Conservation (phyloP, 2,797 vertebrate genomes). For the Sternarchorhynchus goeldii region DNA sequence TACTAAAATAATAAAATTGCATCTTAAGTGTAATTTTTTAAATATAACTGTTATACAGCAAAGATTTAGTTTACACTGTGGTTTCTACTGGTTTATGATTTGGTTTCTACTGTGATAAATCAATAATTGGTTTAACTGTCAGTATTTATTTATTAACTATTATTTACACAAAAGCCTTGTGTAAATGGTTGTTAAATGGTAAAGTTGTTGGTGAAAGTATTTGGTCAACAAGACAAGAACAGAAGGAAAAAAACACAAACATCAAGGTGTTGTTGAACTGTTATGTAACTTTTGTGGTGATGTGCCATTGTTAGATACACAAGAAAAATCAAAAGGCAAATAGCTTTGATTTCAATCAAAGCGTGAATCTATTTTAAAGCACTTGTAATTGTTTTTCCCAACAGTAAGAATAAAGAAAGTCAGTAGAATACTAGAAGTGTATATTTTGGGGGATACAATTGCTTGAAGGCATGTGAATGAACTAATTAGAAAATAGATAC, state of each 20-base stretch:
- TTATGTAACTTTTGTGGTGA: conserved; percentile 58
- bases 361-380: background rate
- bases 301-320: conserved; percentile 74
- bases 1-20: no score
- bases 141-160: no score
- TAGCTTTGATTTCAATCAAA: conserved; percentile 43
- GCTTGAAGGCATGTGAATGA: background rate
- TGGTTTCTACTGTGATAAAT: no score
- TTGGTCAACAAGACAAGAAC: no score
- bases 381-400: background rate
- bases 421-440: background rate
- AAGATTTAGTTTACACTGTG: no score
- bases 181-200: no score
- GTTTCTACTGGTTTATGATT: no score
- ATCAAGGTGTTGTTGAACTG: conserved; percentile 78
- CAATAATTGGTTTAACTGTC: no score
- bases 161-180: no score
- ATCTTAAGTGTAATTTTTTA: no score
- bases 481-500: background rate
- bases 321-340: conserved; percentile 79
- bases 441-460: background rate
- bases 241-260: conserved; percentile 55
- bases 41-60: no score
- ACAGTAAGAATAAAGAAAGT: conserved; percentile 5
- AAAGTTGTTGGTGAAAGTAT: no score